A percentile compares a stretch with the other conserved stretches of the same genome.
Evolutionary conservation across 1,140 invertebrate genomes (phyloP).

Genomic region (Sitophilus oryzae): DNA sequence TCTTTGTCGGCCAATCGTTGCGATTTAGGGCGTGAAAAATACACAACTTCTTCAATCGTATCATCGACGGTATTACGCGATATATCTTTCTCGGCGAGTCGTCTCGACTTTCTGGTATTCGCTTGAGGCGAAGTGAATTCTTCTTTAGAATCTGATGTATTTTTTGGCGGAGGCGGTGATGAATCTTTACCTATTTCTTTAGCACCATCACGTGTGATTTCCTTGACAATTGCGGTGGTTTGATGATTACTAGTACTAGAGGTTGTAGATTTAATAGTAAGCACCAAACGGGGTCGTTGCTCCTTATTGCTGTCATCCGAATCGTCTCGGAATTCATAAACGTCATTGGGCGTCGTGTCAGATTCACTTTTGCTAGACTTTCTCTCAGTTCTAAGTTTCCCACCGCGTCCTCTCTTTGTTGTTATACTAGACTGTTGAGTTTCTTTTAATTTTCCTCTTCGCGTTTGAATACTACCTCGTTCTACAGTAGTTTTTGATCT

Average conservation of each 20-base stretch:
- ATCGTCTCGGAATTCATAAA: conserved; percentile 81
- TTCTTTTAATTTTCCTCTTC: conserved; percentile 53
- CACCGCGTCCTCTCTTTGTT: conserved; percentile 46
- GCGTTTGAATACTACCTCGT: conserved; percentile 47
- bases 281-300: conserved; percentile 61
- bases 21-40: too few relatives aligned
- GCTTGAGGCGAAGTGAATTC: conserved; percentile 55
- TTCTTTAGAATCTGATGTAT: conserved; percentile 50
- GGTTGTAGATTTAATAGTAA: conserved; percentile 71
- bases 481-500: conserved; percentile 29
- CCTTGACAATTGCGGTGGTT: conserved; percentile 49
- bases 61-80: conserved; percentile 72
- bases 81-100: conserved; percentile 69
- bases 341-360: conserved; percentile 51
- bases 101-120: conserved; percentile 71
- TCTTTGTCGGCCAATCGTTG: conserved; percentile 73
- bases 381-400: conserved; percentile 48
- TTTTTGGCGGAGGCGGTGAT: conserved; percentile 4
- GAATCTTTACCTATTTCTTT: conserved; percentile 29
- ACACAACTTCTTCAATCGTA: conserved; percentile 78
- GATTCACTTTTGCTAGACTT: conserved; percentile 51
- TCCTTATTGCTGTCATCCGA: conserved; percentile 61
- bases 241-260: conserved; percentile 39
- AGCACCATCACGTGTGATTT: conserved; percentile 38
- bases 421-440: conserved; percentile 28